Evolutionary conservation across 2,888 invertebrate species (phyloP), one percentile per base, ranked within the genome.

Genomic region (Meandrusa payeni): DNA sequence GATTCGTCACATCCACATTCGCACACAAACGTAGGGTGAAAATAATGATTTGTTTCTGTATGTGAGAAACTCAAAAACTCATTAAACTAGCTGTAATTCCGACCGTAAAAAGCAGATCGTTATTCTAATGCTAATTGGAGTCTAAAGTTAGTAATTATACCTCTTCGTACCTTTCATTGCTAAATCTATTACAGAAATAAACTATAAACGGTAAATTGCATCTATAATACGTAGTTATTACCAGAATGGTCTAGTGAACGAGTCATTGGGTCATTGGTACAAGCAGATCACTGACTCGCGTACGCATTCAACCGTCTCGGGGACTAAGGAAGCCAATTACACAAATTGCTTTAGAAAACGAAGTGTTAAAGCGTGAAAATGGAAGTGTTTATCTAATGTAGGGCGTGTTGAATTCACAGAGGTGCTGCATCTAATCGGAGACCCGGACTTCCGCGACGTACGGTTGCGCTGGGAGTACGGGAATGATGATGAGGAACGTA

Each of bases 371-470:
- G 41, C 51, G 38, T 50, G 50, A 53, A 47, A 53, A 50, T 47
- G 47, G 43, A 26, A 10, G 13, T 26, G 27, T 43, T 43, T 32
- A 32, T 4, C 10, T 38, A 43, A 43, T 43, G 43, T 38, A 38
- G 22, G 24, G 27, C 20, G 32, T 37, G 27, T 20, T 36, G 33
- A 38, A 13, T 57, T 83, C 74, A 20, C 86, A 91, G 91, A 86
- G 61, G 89, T 92, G 43, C 78, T 88, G 50, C 91, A 92, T 62
- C 71, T 92, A 47, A 89, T 90, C 47, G 92, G 91, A 17, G 91
- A 92, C 61, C 91, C 92, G 11, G 92, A 92, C 63, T 93, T 92
- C 64, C 81, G 92, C 39, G 90, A 91, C 59, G 91, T 92, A 7
- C 83, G 88, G 1, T 80, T 93, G 12, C 89, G 89, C 29, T 93